Evolutionary conservation across 92 coral and sea anemone genomes (phyloP), one percentile per base, ranked within the genome.

Genomic region (Epizoanthus rinbou): DNA sequence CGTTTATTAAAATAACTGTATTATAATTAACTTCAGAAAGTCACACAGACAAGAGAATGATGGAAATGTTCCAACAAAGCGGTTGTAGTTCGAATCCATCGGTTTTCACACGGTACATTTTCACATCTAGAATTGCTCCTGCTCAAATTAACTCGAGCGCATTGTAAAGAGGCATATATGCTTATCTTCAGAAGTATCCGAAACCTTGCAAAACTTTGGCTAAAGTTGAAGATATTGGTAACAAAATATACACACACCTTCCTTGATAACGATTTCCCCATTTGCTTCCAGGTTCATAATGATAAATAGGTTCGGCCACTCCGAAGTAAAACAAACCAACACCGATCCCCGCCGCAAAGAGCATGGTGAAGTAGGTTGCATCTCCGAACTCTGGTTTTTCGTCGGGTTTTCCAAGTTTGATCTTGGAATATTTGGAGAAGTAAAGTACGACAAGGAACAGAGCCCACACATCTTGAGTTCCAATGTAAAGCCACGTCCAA

Each of bases 181-280:
- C 50, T 43, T 43, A 43, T 43, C 50, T 43, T 43, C 50, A 43
- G 50, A 43, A 43, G 50, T 6, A 43, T 43, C 50, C 10, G 5
- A 43, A 43, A 43, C 10, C 50, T 43, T 43, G 9, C 50, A 43
- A 6, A 43, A 6, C 1, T 43, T 41, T 41, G 47, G 47, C 47
- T 43, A 43, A 43, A 43, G 8, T 43, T 43, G 9, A 43, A 6
- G 50, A 43, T 43, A 43, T 43, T 43, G 50, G 50, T 43, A 31
- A 3, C 33, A n/a, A 24, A 18, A 35, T 6, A 39, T 17, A 33
- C 50, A 83, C 66, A 62, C 63, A 86, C 92, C 89, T 92, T 86
- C 87, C 95, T 84, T 88, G 88, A 76, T 83, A 92, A 22, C 95
- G 92, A 53, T 92, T 92, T 31, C 89, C 95, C 63, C 80, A 85